Base-by-base conservation (phyloP, 2,113 vertebrate species). In the Syrmaticus mikado region DNA sequence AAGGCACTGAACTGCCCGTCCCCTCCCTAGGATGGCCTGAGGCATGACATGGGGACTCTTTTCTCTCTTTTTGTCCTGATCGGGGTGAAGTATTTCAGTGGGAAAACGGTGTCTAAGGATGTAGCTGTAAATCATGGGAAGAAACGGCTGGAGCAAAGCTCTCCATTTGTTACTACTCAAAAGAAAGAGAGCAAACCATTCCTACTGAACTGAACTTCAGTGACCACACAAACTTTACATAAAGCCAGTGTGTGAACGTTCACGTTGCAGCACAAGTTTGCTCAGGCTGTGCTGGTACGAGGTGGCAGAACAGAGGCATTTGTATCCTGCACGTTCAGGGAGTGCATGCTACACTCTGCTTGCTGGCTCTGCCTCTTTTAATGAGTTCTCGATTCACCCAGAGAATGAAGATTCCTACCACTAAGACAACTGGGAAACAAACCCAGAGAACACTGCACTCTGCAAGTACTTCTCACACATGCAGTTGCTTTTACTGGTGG, bases 1-100 rank as follows among this genome's bases (percentile, higher is more conserved):
- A 78, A 86, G 66, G 76, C 83, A 60, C 22, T 87, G 82, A 38
- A 71, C n/a, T 82, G 75, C 78, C 46, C 32, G 13, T 68, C 21
- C 57, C 62, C 61, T 92, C 87, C 87, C 61, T 61, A 71, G 72
- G n/a, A 74, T 52, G 71, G 65, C 86, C 89, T 68, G n/a, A 71
- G 45, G 79, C 41, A 4, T 64, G 65, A 24, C 72, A 78, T 5
- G 36, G 61, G 80, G 73, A 57, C 24, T 79, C 52, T 45, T 82
- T 62, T 82, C 21, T 4, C 24, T 74, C 61, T 41, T 82, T 89
- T 65, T 0, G 3, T 71, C 68, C 73, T 48, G 36, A 61, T 38
- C 70, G 1, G 1, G 78, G 43, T 30, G 36, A 75, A 75, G 61
- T n/a, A 78, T 68, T 90, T 81, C 40, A 53, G 65, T 64, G 22